Evolutionary conservation across 2,888 invertebrate species (phyloP).

Genomic region (Aporophyla lueneburgensis): DNA sequence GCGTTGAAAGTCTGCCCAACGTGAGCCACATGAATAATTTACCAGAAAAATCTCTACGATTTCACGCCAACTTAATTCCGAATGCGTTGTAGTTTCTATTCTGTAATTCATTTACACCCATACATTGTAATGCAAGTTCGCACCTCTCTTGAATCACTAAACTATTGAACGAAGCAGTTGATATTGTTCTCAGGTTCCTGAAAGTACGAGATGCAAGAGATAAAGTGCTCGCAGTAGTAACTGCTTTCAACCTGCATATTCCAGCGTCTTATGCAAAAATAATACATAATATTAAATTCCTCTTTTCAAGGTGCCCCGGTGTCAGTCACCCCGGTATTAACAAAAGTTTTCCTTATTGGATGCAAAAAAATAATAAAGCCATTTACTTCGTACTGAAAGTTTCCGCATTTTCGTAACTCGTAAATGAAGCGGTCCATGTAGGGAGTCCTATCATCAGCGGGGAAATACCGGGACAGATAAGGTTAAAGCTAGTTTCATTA

Average conservation of each 20-base stretch:
- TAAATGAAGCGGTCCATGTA: slow-evolving; percentile 48
- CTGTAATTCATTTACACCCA: slow-evolving; percentile 86
- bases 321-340: slow-evolving; percentile 75
- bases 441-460: slow-evolving; percentile 47
- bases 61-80: slow-evolving; percentile 89
- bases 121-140: slow-evolving; percentile 80
- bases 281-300: slow-evolving; percentile 34
- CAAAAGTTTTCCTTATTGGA: slow-evolving; percentile 63
- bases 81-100: slow-evolving; percentile 89
- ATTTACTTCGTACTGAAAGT: slow-evolving; percentile 48
- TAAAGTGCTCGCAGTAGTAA: slow-evolving; percentile 21
- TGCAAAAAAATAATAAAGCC: slow-evolving; percentile 58
- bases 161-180: slow-evolving; percentile 54
- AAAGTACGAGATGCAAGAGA: slow-evolving; percentile 42
- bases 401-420: slow-evolving; percentile 53
- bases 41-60: slow-evolving; percentile 91
- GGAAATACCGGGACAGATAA: slow-evolving; percentile 50
- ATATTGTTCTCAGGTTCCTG: slow-evolving; percentile 54
- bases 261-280: slow-evolving; percentile 12
- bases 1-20: slow-evolving; percentile 88
- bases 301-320: slow-evolving; percentile 71
- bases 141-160: slow-evolving; percentile 73
- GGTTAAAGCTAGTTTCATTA: slow-evolving; percentile 43
- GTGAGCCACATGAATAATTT: slow-evolving; percentile 90
- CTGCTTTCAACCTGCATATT: slow-evolving; percentile 24